These are phyloP conservation scores for Amphiprion clarkii DNA, from an alignment of 2,797 vertebrate species.

Conservation along the genomic window DNA sequence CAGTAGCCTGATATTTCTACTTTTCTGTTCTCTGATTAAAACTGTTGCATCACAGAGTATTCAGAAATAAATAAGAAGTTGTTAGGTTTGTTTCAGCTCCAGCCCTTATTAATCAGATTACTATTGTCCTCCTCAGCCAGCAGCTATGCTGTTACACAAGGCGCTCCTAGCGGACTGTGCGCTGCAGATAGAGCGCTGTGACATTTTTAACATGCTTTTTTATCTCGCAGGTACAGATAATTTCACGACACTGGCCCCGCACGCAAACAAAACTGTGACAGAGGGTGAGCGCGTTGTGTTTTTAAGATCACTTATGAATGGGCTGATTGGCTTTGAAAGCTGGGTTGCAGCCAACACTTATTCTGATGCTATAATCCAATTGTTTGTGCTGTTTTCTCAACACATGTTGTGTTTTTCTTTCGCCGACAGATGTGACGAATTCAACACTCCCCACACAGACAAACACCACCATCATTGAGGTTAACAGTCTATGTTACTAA, in stretches of 20 bases:
- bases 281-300: slow-evolving; percentile 39
- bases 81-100: slow-evolving; percentile 39
- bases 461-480: slow-evolving; percentile 45
- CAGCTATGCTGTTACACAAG: slow-evolving; percentile 56
- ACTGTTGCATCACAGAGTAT: slow-evolving; percentile 34
- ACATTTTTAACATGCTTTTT: slow-evolving; percentile 50
- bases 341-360: neutral
- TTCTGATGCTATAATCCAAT: neutral
- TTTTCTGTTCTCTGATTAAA: slow-evolving; percentile 19
- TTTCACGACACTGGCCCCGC: slow-evolving; percentile 19
- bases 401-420: neutral
- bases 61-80: slow-evolving; percentile 19
- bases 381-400: slow-evolving; percentile 21
- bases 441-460: slow-evolving; percentile 35
- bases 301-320: neutral
- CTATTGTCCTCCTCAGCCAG: slow-evolving; percentile 23
- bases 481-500: slow-evolving; percentile 44
- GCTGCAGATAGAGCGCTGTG: slow-evolving; percentile 13
- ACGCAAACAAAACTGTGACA: neutral
- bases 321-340: neutral
- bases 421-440: slow-evolving; percentile 20
- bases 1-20: too few species aligned
- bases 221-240: slow-evolving; percentile 63
- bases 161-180: slow-evolving; percentile 1
- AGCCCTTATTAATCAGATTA: slow-evolving; percentile 71